Evolutionary conservation across 2,113 vertebrate species (phyloP).

Genomic region (Cepphus grylle): DNA sequence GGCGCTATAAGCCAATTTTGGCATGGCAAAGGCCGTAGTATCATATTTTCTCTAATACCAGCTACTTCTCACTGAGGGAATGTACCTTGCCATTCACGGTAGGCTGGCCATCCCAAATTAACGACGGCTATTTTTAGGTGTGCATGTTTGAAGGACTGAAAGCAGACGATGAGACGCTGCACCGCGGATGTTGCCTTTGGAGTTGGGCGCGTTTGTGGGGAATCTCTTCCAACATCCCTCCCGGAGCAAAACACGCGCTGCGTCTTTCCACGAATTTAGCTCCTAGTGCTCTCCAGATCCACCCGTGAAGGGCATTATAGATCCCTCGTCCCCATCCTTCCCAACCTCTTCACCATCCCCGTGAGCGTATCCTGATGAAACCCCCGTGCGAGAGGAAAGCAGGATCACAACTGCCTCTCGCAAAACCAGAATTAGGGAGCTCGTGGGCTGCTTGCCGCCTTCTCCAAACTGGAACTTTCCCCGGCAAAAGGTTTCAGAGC

Average conservation of each 20-base stretch:
- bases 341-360: background rate
- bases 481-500: background rate
- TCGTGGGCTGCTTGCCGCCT: background rate
- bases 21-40: background rate
- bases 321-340: background rate
- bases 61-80: background rate
- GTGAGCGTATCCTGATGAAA: background rate
- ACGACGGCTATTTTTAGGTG: accelerated
- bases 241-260: background rate
- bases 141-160: background rate
- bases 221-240: background rate
- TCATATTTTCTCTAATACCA: background rate
- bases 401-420: background rate
- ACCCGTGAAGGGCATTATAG: background rate
- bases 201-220: background rate
- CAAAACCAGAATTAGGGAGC: background rate
- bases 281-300: background rate
- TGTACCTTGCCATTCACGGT: background rate
- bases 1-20: background rate
- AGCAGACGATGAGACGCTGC: background rate
- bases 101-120: background rate
- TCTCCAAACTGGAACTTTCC: background rate
- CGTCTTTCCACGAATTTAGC: background rate
- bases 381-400: accelerated
- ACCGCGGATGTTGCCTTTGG: background rate